Evolutionary conservation across 2,888 invertebrate species (phyloP).

Genomic region (Drosophila kambysellisi): DNA sequence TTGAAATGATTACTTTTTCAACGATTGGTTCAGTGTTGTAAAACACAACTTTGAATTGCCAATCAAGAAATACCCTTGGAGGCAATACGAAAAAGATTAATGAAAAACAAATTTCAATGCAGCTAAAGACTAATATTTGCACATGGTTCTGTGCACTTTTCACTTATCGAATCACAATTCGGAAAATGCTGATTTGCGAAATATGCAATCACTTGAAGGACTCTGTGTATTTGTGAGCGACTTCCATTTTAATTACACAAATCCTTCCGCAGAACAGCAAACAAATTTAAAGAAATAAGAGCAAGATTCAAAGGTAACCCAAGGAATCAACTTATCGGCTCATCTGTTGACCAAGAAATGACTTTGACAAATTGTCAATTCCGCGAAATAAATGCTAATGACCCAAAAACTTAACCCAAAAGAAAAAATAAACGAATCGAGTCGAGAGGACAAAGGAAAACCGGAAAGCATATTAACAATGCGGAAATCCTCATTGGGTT

Average conservation of each 20-base stretch:
- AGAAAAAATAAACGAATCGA: neutral
- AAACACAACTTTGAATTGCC: neutral
- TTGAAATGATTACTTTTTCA: neutral
- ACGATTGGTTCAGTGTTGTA: neutral
- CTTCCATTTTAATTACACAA: slow-evolving; percentile 20
- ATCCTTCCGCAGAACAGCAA: neutral
- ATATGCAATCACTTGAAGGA: neutral
- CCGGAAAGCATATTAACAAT: neutral
- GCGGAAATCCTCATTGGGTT: slow-evolving; percentile 12
- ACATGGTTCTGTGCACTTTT: neutral
- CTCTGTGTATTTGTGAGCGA: neutral
- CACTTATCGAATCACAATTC: slow-evolving; percentile 2
- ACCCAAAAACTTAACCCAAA: slow-evolving; percentile 37
- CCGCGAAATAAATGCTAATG: slow-evolving; percentile 54
- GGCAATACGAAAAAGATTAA: neutral
- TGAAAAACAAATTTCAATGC: neutral
- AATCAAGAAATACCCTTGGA: neutral
- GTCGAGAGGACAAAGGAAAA: neutral
- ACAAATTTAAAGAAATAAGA: too few species aligned
- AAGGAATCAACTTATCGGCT: slow-evolving; percentile 11
- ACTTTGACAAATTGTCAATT: slow-evolving; percentile 61
- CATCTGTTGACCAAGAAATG: slow-evolving; percentile 39
- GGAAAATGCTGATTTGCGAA: neutral
- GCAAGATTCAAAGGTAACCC: neutral
- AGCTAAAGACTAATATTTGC: neutral